phyloP scores from a whole-genome alignment of 2,113 vertebrate genomes.

The Girardinichthys multiradiatus region DNA sequence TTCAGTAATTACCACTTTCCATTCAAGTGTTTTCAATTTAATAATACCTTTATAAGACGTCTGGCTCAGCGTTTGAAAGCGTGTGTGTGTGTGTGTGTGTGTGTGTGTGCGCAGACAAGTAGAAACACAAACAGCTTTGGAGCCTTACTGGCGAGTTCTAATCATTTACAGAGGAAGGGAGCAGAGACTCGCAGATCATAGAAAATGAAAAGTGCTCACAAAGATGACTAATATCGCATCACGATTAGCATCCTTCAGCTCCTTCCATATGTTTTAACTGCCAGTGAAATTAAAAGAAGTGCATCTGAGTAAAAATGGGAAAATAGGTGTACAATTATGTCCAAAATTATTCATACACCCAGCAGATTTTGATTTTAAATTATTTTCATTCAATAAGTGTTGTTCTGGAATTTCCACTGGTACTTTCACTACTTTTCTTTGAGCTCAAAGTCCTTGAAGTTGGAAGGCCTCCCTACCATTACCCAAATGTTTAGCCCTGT shows the following conservation, averaged over 20 bases:
- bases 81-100: slow-evolving; percentile 36
- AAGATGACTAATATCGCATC: slow-evolving; percentile 72
- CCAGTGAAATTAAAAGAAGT: slow-evolving; percentile 20
- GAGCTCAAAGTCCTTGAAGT: no score
- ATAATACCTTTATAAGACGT: slow-evolving; percentile 74
- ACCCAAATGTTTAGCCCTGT: no score
- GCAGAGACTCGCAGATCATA: slow-evolving; percentile 63
- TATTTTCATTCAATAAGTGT: no score
- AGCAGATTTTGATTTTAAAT: no score
- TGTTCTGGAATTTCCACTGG: no score
- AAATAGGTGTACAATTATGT: neutral
- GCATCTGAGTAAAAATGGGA: slow-evolving; percentile 14
- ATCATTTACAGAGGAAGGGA: slow-evolving; percentile 72
- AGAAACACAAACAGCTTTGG: slow-evolving; percentile 64
- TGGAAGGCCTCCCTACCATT: no score
- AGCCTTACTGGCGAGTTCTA: slow-evolving; percentile 72
- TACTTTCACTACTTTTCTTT: no score
- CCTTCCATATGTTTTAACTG: slow-evolving; percentile 45
- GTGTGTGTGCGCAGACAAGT: slow-evolving; percentile 21
- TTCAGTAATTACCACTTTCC: slow-evolving; percentile 73
- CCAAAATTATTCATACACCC: neutral
- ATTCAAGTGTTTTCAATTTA: slow-evolving; percentile 78
- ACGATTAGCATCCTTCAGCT: slow-evolving; percentile 45
- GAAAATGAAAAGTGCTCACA: slow-evolving; percentile 65
- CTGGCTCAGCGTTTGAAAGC: slow-evolving; percentile 58